Conservation (phyloP, 2,113 vertebrate species). For the Platycercus adscitus region DNA sequence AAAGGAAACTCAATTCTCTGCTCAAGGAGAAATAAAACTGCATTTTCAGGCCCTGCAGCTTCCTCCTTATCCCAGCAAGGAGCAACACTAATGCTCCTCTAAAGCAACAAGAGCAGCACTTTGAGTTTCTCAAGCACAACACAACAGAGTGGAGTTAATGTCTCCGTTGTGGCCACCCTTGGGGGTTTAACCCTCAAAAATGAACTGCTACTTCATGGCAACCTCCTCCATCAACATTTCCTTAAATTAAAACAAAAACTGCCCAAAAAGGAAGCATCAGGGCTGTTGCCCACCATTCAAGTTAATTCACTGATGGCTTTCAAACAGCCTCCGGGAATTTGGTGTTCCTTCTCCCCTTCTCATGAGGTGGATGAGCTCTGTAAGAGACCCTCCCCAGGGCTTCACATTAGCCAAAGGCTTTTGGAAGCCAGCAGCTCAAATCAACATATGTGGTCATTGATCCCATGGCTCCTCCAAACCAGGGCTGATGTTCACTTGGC, state of each 20-base stretch:
- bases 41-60: accelerated
- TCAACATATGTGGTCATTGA: accelerated
- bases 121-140: not conserved
- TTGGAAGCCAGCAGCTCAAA: not conserved
- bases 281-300: no score
- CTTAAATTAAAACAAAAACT: not conserved
- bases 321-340: not conserved
- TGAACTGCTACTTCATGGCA: accelerated
- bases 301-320: not conserved
- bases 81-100: accelerated
- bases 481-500: accelerated
- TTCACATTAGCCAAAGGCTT: not conserved
- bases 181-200: not conserved
- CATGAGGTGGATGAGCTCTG: accelerated
- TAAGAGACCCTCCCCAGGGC: accelerated
- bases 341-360: not conserved
- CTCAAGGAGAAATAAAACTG: accelerated
- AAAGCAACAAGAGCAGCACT: not conserved
- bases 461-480: not conserved
- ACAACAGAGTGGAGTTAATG: not conserved
- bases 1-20: not conserved
- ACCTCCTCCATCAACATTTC: not conserved
- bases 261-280: accelerated
- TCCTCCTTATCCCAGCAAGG: no score
- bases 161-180: not conserved